Base-by-base conservation (phyloP, 2,113 vertebrate genomes). In the Sphyrna mokarran region DNA sequence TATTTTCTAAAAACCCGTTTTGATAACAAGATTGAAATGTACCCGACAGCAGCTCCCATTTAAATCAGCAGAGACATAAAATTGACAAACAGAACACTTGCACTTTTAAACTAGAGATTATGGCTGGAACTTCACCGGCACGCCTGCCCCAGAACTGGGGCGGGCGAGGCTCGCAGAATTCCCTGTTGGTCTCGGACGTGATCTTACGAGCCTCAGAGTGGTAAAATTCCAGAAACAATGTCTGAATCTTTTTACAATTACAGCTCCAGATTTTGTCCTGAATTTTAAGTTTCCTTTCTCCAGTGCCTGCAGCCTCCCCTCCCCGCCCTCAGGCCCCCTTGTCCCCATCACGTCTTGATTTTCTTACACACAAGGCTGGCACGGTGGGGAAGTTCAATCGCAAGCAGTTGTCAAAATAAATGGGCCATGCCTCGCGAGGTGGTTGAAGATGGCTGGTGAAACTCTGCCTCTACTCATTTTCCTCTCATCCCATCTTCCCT, bases 71-170 rank as follows among this genome's bases (percentile, higher is more conserved):
- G 91, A 94, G 63, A 93, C 90, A 68, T 68, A 20, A 66, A 89
- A 94, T 40, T 94, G 90, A 37, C 90, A 93, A 61, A 93, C 85
- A 68, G 48, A 94, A 94, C 43, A 29, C 29, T 61, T 94, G 66
- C 91, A 43, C 66, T 26, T 94, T 69, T 43, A 76, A 3, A 4
- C 48, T 54, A 4, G 48, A 54, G 48, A 54, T 54, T 54, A 4
- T 54, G 48, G 48, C 48, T 5, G 48, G 48, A 3, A 54, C 48
- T 54, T 54, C 4, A 54, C 48, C 48, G 48, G 48, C 48, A 54
- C 48, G 48, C 48, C 48, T 54, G 48, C 3, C 48, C 48, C 48
- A 54, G 48, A 54, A 54, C 5, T 54, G 48, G 48, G 48, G 48
- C 48, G 48, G 48, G 48, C 48, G 48, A 54, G 48, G 48, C 48